Percentiles rank a stretch among this genome's conserved stretches.
These are phyloP conservation scores for Catostomus latipinnis DNA, from an alignment of 2,797 vertebrate species.

Conservation along the genomic window DNA sequence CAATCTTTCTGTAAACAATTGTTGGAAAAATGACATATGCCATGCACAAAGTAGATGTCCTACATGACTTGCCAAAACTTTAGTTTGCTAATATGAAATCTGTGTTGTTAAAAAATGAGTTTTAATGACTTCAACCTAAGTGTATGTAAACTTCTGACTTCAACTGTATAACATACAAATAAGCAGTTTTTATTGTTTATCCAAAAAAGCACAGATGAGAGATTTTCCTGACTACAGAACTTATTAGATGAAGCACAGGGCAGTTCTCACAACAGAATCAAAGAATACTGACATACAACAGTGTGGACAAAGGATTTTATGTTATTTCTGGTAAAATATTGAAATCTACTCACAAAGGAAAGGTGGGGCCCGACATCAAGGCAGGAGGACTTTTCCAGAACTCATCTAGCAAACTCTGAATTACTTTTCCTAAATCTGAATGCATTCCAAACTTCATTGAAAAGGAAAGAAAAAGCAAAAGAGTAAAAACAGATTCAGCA, in stretches of 20 bases:
- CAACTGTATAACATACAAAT: too few relatives aligned
- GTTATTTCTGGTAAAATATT: neutral
- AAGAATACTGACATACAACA: neutral
- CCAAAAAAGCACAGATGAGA: neutral
- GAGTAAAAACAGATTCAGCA: neutral
- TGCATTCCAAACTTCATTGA: slow-evolving; percentile 81
- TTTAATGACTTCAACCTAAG: too few relatives aligned
- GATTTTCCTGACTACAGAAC: neutral
- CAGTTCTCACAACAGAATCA: too few relatives aligned
- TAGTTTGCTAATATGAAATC: too few relatives aligned
- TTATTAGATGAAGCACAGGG: neutral
- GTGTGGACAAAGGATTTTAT: too few relatives aligned
- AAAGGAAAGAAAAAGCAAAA: neutral
- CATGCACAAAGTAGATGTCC: too few relatives aligned
- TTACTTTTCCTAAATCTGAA: slow-evolving; percentile 90
- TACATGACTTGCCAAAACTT: too few relatives aligned
- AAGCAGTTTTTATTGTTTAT: too few relatives aligned
- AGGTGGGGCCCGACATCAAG: slow-evolving; percentile 85
- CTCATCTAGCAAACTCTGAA: slow-evolving; percentile 94
- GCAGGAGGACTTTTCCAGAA: slow-evolving; percentile 98
- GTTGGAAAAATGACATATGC: too few relatives aligned
- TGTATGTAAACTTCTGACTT: too few relatives aligned
- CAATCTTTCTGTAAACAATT: too few relatives aligned
- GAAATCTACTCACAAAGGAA: slow-evolving; percentile 80
- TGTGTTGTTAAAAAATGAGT: too few relatives aligned